phyloP scores from a whole-genome alignment of 2,797 vertebrate genomes.

The Jordanella pulchra region DNA sequence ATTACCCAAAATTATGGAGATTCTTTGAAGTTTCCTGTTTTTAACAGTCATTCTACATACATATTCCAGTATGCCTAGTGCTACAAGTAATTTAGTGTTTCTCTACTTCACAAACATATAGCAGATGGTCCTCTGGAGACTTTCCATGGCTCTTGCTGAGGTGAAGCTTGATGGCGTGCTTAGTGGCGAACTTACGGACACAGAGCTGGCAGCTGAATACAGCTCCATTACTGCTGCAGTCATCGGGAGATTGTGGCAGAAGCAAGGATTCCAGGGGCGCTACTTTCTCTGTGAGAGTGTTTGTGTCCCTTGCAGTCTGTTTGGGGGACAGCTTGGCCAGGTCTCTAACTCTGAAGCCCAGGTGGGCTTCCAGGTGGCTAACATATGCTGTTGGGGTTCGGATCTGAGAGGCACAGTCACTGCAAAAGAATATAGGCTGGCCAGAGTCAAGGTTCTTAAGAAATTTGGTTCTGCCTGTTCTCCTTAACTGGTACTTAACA shows the following conservation, averaged over 20 bases:
- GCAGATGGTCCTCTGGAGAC: conserved; percentile 94
- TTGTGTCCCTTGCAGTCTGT: conserved; percentile 90
- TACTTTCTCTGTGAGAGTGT: conserved; percentile 87
- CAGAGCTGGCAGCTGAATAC: conserved; percentile 92
- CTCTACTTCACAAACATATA: conserved; percentile 90
- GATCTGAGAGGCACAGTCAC: conserved; percentile 97
- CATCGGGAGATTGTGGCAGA: conserved; percentile 83
- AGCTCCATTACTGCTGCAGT: conserved; percentile 83
- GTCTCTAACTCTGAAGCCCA: conserved; percentile 96
- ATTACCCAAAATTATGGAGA: conserved; percentile 66
- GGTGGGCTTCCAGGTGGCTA: conserved; percentile 95
- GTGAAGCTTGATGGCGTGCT: conserved; percentile 96
- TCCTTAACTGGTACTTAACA: conserved; percentile 98
- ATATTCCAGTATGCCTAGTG: conserved; percentile 51
- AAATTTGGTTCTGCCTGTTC: conserved; percentile 98
- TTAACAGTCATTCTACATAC: conserved; percentile 67
- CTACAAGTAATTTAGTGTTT: conserved; percentile 84
- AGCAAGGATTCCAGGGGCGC: conserved; percentile 76
- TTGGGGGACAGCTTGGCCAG: conserved; percentile 92
- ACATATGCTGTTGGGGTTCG: conserved; percentile 95
- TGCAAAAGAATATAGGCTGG: conserved; percentile 97
- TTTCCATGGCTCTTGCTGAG: conserved; percentile 97
- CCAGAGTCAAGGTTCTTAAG: conserved; percentile 98
- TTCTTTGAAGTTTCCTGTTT: conserved; percentile 51
- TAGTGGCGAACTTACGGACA: conserved; percentile 89